Evolutionary conservation across 2,888 invertebrate species (phyloP), one percentile per base, ranked within the genome.

Genomic region (Eristalis intricaria): DNA sequence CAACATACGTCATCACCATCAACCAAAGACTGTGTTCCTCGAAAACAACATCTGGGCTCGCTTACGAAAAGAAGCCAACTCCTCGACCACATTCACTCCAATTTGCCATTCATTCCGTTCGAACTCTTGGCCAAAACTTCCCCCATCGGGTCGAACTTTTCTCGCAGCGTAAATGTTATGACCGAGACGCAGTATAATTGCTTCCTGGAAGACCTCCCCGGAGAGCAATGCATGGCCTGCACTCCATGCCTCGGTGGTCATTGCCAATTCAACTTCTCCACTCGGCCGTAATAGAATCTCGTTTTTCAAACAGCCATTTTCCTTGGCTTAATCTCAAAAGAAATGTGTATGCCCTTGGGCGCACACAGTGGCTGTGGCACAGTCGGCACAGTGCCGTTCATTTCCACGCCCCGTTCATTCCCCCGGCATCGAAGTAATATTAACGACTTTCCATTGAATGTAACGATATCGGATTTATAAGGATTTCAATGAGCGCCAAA

Each of bases 391-490:
- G 26, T 32, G 23, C 13, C 3, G 32, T n/a, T 38, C 22, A 5
- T 32, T 0, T 29, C 40, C 69, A 29, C 65, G 13, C 66, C 13
- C 73, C 32, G 23, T 13, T 13, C 65, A 19, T 50, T 64, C 70
- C 75, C 13, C 22, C 50, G 38, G 35, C 63, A 64, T 29, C 40
- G 70, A 66, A 82, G 65, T 70, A 82, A 76, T 76, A 76, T 75
- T 82, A 76, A 82, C 75, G 82, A 71, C 70, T 71, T 71, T 71
- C 70, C 76, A 82, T 76, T 66, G 76, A 43, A 35, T 71, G 65
- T 82, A 76, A 76, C 73, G 82, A 82, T 71, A 76, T 71, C 65
- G 50, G 65, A 82, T 71, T 82, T 82, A 76, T 82, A 82, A 76
- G 82, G 70, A 82, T 82, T 76, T 70, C 76, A 76, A 82, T 82